Evolutionary conservation across 2,797 vertebrate species (phyloP).

Genomic region (Nannoperca obscura): DNA sequence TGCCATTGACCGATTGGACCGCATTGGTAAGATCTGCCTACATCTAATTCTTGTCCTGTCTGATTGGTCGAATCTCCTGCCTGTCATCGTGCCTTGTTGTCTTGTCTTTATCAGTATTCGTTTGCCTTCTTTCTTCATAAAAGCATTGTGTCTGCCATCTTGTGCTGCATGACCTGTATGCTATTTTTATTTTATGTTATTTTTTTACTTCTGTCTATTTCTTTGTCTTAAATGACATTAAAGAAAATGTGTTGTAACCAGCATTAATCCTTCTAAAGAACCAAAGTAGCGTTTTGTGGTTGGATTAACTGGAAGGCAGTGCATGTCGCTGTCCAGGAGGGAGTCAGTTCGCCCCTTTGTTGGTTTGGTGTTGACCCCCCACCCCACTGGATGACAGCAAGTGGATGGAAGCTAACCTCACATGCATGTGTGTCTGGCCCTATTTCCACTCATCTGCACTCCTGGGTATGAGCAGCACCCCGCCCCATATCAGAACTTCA

Average conservation of each 20-base stretch:
- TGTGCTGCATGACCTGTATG: constrained; percentile 87
- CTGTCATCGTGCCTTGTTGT: constrained; percentile 81
- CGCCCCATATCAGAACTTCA: constrained; percentile 69
- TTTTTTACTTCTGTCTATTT: constrained; percentile 44
- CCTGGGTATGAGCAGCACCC: constrained; percentile 91
- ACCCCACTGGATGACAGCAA: constrained; percentile 79
- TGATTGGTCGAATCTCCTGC: constrained; percentile 76
- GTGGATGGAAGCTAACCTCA: constrained; percentile 86
- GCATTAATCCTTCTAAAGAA: constrained; percentile 82
- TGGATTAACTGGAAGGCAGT: constrained; percentile 85
- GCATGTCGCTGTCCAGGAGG: constrained; percentile 87
- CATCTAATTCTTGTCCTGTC: constrained; percentile 40
- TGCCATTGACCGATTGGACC: constrained; percentile 96
- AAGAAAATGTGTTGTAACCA: constrained; percentile 66
- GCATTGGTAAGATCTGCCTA: constrained; percentile 91
- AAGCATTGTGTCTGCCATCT: constrained; percentile 85
- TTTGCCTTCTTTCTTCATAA: constrained; percentile 78
- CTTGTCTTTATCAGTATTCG: constrained; percentile 76
- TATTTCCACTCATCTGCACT: constrained; percentile 85
- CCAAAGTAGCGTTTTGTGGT: constrained; percentile 80
- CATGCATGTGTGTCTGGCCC: constrained; percentile 87
- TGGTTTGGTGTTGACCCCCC: constrained; percentile 82
- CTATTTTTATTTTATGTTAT: constrained; percentile 32
- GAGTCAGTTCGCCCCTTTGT: constrained; percentile 77
- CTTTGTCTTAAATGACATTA: constrained; percentile 66